These are phyloP conservation scores for Luperina nickerlii DNA, from an alignment of 2,888 invertebrate genomes.

Conservation along the genomic window DNA sequence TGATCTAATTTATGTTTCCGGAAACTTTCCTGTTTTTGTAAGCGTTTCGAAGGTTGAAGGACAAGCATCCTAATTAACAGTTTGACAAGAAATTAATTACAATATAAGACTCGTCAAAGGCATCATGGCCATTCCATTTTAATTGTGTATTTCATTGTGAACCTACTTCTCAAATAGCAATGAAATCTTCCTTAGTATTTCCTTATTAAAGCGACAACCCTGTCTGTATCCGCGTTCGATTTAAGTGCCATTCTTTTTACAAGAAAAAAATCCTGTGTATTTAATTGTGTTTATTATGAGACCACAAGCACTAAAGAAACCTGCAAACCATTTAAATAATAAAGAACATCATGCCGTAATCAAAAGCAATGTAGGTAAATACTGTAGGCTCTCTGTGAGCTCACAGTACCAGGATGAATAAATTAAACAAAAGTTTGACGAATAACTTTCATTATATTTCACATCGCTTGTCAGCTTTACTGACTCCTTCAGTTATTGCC, in stretches of 20 bases:
- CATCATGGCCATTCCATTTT: background rate
- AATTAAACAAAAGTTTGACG: too few species aligned
- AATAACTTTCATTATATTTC: too few species aligned
- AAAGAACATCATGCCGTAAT: background rate
- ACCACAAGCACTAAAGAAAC: background rate
- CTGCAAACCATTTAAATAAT: slow-evolving; percentile 4
- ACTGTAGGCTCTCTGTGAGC: background rate
- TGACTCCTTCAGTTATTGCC: too few species aligned
- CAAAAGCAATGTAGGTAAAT: background rate
- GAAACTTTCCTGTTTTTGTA: background rate
- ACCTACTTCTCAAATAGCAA: background rate
- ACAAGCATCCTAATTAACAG: background rate
- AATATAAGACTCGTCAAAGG: background rate
- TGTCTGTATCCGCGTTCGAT: background rate
- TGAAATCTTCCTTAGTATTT: background rate
- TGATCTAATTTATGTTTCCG: slow-evolving; percentile 10
- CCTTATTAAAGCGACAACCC: background rate
- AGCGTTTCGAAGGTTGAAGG: background rate
- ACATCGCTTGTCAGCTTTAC: too few species aligned
- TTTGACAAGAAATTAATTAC: background rate
- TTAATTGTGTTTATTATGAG: slow-evolving; percentile 13
- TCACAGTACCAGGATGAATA: background rate
- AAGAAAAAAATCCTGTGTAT: background rate
- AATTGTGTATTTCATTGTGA: background rate
- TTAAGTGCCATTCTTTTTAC: slow-evolving; percentile 19